These are phyloP conservation scores for Micrastur ruficollis DNA, from an alignment of 2,797 vertebrate species.

Conservation along the genomic window DNA sequence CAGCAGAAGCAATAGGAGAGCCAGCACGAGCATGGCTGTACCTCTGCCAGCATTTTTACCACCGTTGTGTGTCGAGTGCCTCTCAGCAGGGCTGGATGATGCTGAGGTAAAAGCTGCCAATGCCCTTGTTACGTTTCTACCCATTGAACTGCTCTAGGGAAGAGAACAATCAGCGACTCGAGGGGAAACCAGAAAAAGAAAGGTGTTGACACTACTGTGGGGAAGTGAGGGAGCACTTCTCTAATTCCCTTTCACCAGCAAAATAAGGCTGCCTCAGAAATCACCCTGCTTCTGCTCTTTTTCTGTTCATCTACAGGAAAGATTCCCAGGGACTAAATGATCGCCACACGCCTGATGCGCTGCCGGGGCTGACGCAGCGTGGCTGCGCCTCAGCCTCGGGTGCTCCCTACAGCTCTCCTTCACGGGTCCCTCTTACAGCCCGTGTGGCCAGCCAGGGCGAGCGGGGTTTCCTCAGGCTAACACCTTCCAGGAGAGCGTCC, in stretches of 20 bases:
- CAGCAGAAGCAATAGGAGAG: neutral
- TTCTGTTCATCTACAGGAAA: neutral
- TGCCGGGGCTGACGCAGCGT: neutral
- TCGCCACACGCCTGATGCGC: neutral
- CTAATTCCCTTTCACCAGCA: neutral
- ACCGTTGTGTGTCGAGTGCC: neutral
- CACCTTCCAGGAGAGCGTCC: neutral
- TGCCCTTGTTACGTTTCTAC: neutral
- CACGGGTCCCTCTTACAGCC: neutral
- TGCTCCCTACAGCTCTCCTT: neutral
- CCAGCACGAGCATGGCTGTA: neutral
- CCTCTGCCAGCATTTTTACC: conserved; percentile 41
- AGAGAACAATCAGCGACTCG: neutral
- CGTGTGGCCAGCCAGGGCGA: neutral
- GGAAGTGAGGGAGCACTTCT: neutral
- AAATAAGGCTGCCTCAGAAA: neutral
- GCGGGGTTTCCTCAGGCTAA: neutral
- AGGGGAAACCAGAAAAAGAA: neutral
- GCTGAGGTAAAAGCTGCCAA: conserved; percentile 16
- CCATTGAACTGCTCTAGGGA: neutral
- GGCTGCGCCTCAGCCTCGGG: neutral
- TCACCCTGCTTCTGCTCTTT: neutral
- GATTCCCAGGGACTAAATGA: neutral
- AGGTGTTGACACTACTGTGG: neutral
- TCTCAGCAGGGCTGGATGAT: conserved; percentile 45